Evolutionary conservation across 2,113 vertebrate genomes (phyloP), one percentile per base, ranked within the genome.

Genomic region (Callorhinus ursinus): DNA sequence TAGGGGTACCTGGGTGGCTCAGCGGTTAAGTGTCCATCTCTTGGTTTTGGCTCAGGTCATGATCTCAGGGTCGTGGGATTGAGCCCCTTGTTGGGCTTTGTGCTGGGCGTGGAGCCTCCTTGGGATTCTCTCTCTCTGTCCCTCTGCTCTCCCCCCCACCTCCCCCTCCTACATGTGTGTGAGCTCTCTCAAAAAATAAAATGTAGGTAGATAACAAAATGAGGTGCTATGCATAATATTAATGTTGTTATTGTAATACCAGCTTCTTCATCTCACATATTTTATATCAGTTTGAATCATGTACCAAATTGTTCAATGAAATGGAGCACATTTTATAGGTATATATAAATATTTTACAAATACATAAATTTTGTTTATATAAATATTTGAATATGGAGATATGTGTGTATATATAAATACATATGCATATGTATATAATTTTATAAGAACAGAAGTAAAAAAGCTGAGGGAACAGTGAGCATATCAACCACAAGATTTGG

Each of bases 291-390:
- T 92, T 90, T 94, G 77, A 74, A 53, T 94, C 65, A 39, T 22
- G 18, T 53, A 69, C 39, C 24, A 61, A 63, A 46, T 86, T 82
- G n/a, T 84, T 93, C 53, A 79, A 0, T 84, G 63, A 77, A 55
- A 21, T 88, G 5, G 82, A 85, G 42, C 79, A 95, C 39, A 77
- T 94, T 91, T 79, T 65, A 49, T 90, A 57, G 76, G 65, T 77
- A 79, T n/a, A 55, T 69, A 87, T n/a, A 93, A 51, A 57, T 26
- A 83, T 92, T n/a, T 71, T 79, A 80, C 4, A 55, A 33, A 69
- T 55, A 42, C 28, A 71, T 82, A 42, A 51, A 77, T 49, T 76
- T 76, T 76, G 36, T 39, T 72, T 46, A 72, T 39, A 24, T 72
- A 46, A 74, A 74, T 74, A 72, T 39, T 72, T 72, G 71, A 26